Conservation (phyloP, 2,888 invertebrate genomes). For the Rutpela maculata region DNA sequence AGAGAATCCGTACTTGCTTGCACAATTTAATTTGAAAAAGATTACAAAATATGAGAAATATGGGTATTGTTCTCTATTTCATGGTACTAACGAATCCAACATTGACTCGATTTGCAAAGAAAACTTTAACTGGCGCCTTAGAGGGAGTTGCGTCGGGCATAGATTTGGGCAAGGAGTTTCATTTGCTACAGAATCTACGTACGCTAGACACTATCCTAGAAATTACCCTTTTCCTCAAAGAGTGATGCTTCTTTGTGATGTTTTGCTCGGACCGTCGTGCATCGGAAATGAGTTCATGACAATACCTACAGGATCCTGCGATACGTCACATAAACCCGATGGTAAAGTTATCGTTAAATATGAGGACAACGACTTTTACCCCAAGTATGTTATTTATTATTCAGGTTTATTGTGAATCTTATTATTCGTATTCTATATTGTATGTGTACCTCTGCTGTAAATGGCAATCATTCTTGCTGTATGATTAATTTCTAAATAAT, state of each 20-base stretch:
- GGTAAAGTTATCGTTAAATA: slow-evolving; percentile 44
- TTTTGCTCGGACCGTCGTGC: slow-evolving; percentile 26
- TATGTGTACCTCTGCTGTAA: too few species aligned
- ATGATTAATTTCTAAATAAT: too few species aligned
- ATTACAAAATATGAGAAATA: slow-evolving; percentile 28
- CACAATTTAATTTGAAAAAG: slow-evolving; percentile 27
- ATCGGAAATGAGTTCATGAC: slow-evolving; percentile 24
- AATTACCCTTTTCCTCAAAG: not conserved
- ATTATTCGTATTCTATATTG: too few species aligned
- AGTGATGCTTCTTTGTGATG: slow-evolving; percentile 39
- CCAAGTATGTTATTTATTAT: slow-evolving; percentile 45
- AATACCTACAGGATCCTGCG: slow-evolving; percentile 38
- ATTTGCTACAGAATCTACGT: slow-evolving; percentile 29
- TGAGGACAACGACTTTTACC: slow-evolving; percentile 48
- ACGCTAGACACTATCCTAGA: slow-evolving; percentile 34
- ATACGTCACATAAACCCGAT: too few species aligned
- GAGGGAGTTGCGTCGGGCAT: slow-evolving; percentile 28
- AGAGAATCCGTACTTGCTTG: slow-evolving; percentile 24
- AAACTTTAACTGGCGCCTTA: slow-evolving; percentile 40
- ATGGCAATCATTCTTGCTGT: too few species aligned
- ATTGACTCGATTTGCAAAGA: slow-evolving; percentile 31
- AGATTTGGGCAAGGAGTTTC: slow-evolving; percentile 42
- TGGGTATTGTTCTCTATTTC: slow-evolving; percentile 29
- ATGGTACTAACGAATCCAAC: slow-evolving; percentile 34
- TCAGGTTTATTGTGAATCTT: too few species aligned